phyloP scores from a whole-genome alignment of 2,797 vertebrate genomes.

The Pantherophis vulpinus region DNA sequence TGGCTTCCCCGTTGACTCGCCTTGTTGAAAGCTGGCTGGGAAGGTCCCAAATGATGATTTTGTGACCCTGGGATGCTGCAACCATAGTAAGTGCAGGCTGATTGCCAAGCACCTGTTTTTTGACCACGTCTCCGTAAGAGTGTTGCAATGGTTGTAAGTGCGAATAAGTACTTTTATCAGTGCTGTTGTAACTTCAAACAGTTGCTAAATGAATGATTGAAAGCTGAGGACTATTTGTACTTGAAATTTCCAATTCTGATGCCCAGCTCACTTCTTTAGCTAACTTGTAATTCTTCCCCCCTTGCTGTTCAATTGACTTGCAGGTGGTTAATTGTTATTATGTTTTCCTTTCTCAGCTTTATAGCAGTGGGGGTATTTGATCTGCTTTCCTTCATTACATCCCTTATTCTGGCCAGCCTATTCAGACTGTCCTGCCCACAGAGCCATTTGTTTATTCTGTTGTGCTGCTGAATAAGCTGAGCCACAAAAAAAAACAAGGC shows the following conservation, averaged over 20 bases:
- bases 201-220: background rate
- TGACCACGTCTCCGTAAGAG: background rate
- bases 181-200: background rate
- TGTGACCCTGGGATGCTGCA: background rate
- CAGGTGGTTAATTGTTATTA: conserved; percentile 30
- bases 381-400: conserved; percentile 36
- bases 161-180: background rate
- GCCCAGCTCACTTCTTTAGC: background rate
- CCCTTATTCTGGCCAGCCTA: conserved; percentile 42
- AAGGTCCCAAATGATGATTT: background rate
- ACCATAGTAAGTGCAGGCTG: background rate
- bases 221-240: background rate
- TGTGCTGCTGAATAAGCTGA: conserved; percentile 30
- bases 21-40: background rate
- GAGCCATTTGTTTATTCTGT: conserved; percentile 32
- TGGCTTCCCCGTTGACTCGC: background rate
- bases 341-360: background rate
- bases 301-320: conserved; percentile 20
- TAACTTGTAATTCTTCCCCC: conserved; percentile 13
- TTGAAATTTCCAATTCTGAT: background rate
- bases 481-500: conserved; percentile 32
- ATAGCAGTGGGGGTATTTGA: conserved; percentile 30
- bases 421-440: conserved; percentile 43
- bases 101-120: background rate
- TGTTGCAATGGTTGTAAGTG: background rate